Evolutionary conservation across 2,113 vertebrate genomes (phyloP).

Genomic region (Python bivittatus): DNA sequence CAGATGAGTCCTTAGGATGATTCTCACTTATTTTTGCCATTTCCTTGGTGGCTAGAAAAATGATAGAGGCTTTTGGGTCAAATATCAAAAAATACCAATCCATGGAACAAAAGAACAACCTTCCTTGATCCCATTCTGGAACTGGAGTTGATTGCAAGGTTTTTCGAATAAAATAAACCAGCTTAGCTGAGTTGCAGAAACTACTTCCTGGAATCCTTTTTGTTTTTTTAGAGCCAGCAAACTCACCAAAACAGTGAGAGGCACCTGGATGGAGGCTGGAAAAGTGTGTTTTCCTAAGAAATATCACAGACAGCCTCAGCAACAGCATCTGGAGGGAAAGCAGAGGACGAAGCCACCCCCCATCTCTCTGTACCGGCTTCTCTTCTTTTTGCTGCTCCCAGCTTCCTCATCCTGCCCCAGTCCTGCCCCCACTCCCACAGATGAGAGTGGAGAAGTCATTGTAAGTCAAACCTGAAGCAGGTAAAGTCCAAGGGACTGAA

Average conservation of each 20-base stretch:
- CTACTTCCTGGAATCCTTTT: background rate
- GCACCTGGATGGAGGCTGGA: slow-evolving; percentile 11
- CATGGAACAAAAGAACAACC: background rate
- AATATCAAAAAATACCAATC: background rate
- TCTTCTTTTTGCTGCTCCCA: background rate
- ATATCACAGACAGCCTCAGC: background rate
- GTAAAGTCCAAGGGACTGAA: background rate
- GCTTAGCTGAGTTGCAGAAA: background rate
- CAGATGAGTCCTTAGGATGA: background rate
- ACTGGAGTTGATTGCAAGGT: background rate
- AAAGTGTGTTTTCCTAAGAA: background rate
- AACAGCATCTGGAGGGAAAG: background rate
- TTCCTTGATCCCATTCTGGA: background rate
- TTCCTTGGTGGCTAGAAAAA: background rate
- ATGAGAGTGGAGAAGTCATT: slow-evolving; percentile 14
- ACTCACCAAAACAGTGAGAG: background rate
- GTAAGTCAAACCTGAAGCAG: background rate
- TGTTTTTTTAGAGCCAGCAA: background rate
- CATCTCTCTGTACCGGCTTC: background rate
- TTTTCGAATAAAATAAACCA: background rate
- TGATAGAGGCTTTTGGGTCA: background rate
- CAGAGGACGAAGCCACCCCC: background rate
- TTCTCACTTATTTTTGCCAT: background rate
- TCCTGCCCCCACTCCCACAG: background rate
- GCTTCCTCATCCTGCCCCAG: background rate